phyloP scores from a whole-genome alignment of 2,113 vertebrate species.

The Tragelaphus scriptus region DNA sequence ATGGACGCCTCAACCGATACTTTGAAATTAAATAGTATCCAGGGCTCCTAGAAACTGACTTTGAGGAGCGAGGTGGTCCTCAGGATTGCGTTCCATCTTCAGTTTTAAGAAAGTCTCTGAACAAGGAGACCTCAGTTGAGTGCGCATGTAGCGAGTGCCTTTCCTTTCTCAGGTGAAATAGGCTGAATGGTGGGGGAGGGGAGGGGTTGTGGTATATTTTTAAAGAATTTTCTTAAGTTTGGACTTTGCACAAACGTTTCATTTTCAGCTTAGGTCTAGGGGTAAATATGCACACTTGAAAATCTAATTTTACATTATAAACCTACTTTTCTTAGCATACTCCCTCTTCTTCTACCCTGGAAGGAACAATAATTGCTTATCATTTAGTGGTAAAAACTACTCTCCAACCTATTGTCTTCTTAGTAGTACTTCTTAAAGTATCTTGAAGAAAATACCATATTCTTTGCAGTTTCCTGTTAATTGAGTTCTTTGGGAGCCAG shows the following conservation, averaged over 20 bases:
- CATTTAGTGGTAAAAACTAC: constrained; percentile 47
- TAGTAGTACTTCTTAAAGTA: constrained; percentile 30
- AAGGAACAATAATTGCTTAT: constrained; percentile 43
- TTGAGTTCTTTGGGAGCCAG: constrained; percentile 40
- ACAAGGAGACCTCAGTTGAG: background rate
- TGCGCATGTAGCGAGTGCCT: background rate
- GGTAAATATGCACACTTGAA: constrained; percentile 22
- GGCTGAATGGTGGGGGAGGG: background rate
- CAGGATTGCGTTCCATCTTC: background rate
- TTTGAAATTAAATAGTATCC: background rate
- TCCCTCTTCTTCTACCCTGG: background rate
- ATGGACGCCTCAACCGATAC: background rate
- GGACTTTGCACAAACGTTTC: background rate
- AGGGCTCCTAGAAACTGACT: background rate
- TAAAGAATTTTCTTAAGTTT: constrained; percentile 29
- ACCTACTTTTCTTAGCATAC: constrained; percentile 16
- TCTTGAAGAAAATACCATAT: constrained; percentile 44
- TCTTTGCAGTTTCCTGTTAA: constrained; percentile 51
- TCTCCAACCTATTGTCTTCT: constrained; percentile 26
- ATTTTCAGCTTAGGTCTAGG: background rate
- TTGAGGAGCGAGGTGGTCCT: background rate
- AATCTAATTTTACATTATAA: constrained; percentile 25
- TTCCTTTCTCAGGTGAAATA: background rate
- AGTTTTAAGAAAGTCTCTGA: background rate
- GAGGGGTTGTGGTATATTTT: background rate